Base-by-base conservation (phyloP, 1,140 invertebrate genomes). In the Dinothrombium tinctorium region DNA sequence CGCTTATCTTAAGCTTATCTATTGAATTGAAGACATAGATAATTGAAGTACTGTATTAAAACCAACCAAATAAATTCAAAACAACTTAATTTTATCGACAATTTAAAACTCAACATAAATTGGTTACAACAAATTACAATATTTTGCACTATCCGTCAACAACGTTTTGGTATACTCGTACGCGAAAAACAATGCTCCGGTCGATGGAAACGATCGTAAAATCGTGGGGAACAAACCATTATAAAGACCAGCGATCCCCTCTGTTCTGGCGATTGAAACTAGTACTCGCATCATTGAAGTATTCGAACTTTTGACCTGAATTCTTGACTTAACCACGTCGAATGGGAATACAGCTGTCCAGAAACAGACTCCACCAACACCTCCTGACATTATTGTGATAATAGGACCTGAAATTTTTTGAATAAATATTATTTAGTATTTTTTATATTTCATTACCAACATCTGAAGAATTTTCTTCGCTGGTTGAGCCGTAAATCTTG, bases 291-390 rank as follows among this genome's bases (percentile, higher is more conserved):
- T 51, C 82, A 86, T 44, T 62, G 60, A 8, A 57, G 56, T 7
- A 38, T 47, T 9, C 52, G 58, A 28, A 66, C 54, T 0, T 64
- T 86, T 77, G 3, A 73, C 72, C 61, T 92, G 86, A 24, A 86
- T 58, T 33, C 81, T 62, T 0, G 83, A 80, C 55, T 92, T 92
- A 3, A 90, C 60, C 0, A 90, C 76, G 57, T 92, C 86, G 2
- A 84, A 56, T 0, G 86, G 86, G 55, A 87, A 90, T 3, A 74
- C 69, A 2, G 78, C 48, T 0, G 81, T 48, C 86, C 86, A 92
- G 1, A 83, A 86, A 0, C 69, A 53, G 15, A 70, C 65, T n/a
- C 84, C 82, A 1, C 81, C 78, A 2, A 73, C 33, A 4, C 84
- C 83, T 14, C 83, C 83, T 0, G 77, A 75, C 28, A 71, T 52